Evolutionary conservation across 2,797 vertebrate species (phyloP).

Genomic region (Psittacula derbiana): DNA sequence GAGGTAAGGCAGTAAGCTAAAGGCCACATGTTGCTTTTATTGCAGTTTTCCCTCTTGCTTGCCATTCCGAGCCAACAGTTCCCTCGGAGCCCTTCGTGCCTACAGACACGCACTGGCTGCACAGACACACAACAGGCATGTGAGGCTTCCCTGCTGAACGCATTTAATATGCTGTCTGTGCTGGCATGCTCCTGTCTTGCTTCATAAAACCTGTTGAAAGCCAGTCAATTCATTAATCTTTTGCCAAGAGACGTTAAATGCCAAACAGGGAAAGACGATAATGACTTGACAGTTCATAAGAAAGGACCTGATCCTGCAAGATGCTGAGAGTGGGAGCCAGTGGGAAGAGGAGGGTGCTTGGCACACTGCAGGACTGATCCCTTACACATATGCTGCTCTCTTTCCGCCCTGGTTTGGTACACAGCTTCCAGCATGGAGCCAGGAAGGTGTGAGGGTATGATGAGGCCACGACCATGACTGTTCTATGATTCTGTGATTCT

Average conservation of each 20-base stretch:
- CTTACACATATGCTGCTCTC: neutral
- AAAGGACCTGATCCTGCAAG: conserved; percentile 16
- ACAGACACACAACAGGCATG: conserved; percentile 24
- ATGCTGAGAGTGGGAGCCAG: neutral
- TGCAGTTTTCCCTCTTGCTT: conserved; percentile 35
- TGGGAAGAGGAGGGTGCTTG: neutral
- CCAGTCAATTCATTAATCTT: conserved; percentile 70
- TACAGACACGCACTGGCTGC: conserved; percentile 17
- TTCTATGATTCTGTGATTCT: neutral
- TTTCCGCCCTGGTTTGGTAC: neutral
- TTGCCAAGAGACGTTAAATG: conserved; percentile 66
- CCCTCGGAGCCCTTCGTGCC: conserved; percentile 40
- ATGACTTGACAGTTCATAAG: conserved; percentile 58
- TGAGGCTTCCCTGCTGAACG: neutral
- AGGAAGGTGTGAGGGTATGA: accelerated
- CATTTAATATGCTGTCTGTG: conserved; percentile 30
- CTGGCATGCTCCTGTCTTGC: conserved; percentile 61
- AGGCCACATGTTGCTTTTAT: conserved; percentile 71
- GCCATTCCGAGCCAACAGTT: neutral
- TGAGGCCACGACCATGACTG: accelerated
- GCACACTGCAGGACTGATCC: neutral
- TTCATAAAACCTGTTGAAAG: conserved; percentile 70
- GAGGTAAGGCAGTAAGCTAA: conserved; percentile 65
- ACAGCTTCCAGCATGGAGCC: neutral
- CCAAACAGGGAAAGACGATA: conserved; percentile 55